Evolutionary conservation across 1,140 invertebrate genomes (phyloP), one percentile per base, ranked within the genome.

Genomic region (Galleria mellonella): DNA sequence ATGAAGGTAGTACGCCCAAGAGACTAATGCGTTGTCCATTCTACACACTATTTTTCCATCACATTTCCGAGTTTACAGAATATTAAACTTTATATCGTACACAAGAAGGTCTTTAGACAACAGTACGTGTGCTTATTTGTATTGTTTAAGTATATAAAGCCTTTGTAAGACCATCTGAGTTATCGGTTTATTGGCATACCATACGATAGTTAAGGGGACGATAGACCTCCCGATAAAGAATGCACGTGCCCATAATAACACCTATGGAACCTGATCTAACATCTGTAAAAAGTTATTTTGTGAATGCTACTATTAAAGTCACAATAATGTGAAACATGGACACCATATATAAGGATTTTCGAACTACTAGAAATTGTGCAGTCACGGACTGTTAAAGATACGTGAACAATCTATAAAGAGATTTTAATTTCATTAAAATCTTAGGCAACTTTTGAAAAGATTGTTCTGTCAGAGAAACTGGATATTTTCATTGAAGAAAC

Each of bases 81-180:
- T 37, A n/a, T 37, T 15, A 9, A 17, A 13, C 11, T 9, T 9
- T 37, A 37, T 17, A 9, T 17, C 1, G 0, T n/a, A 2, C 9
- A 9, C 8, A 4, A n/a, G 8, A 37, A 17, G 17, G 35, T 37
- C 2, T 17, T 15, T 23, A 23, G 6, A 23, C 2, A 17, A 17
- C 0, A 37, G 14, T 17, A 4, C 5, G 12, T n/a, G 13, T 1
- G 14, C 1, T 37, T 17, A 3, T n/a, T n/a, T 7, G 8, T 37
- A 15, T 37, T 37, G 35, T 37, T 8, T 3, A n/a, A 10, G 30
- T 31, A 10, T 31, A 10, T 3, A 31, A 31, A 15, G 8, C 35
- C 35, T 37, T 37, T 37, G 17, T 37, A 37, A 37, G 35, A 37
- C 35, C 35, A 37, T 37, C 35, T 37, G 14, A 37, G 35, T 37